A percentile compares a stretch with the other conserved stretches of the same genome.
These are phyloP conservation scores for Anneissia japonica DNA, from an alignment of 35 echinoderm and acorn worm genomes.

Conservation along the genomic window DNA sequence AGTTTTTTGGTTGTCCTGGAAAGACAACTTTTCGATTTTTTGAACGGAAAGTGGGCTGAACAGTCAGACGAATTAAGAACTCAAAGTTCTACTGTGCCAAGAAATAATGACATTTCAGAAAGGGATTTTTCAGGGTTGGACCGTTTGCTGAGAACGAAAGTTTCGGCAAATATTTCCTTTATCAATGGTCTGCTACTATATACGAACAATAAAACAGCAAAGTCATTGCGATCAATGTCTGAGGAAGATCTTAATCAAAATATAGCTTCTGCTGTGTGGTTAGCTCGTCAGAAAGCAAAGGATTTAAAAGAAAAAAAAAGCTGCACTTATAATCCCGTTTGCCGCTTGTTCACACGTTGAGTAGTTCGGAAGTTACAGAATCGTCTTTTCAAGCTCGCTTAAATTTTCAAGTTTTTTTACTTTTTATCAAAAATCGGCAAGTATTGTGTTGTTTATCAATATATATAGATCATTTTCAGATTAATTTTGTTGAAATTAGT, in stretches of 20 bases:
- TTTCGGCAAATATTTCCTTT: background rate
- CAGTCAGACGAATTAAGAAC: background rate
- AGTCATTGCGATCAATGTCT: background rate
- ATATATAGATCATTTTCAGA: no score
- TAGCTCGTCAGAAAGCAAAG: no score
- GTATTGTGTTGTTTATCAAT: no score
- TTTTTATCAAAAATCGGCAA: no score
- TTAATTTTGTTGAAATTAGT: no score
- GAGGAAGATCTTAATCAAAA: background rate
- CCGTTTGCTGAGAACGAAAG: background rate
- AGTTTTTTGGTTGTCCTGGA: constrained; percentile 11
- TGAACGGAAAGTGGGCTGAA: background rate
- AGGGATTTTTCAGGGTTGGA: background rate
- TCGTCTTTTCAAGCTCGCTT: no score
- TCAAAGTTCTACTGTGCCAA: background rate
- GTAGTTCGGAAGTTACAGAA: no score
- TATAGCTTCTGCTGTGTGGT: no score
- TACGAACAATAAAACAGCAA: constrained; percentile 3
- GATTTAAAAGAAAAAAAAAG: no score
- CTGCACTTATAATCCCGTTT: no score
- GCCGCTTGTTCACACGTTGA: no score
- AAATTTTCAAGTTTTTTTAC: no score
- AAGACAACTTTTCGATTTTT: constrained; percentile 8
- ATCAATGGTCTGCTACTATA: constrained; percentile 7
- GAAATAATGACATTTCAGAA: constrained; percentile 25